Evolutionary conservation across 2,888 invertebrate species (phyloP), one percentile per base, ranked within the genome.

Genomic region (Mellilla xanthometata): DNA sequence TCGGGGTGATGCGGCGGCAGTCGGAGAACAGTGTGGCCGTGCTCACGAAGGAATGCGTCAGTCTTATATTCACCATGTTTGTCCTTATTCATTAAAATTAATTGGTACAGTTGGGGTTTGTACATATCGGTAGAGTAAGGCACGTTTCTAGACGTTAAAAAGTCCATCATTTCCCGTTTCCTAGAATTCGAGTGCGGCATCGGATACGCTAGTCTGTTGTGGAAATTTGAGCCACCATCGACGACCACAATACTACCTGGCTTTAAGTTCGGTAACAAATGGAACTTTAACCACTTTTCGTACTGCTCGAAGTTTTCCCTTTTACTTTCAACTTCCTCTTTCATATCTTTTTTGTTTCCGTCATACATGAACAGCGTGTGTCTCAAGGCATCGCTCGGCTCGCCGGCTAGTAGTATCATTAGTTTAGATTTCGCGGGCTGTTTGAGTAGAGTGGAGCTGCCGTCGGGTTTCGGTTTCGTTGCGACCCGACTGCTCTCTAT

Each of bases 151-250:
- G 57, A 56, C 15, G 62, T 58, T 28, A 68, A 46, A 42, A 61
- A 66, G 35, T 68, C 68, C 61, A 66, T 62, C 56, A 68, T 62
- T 26, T 68, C 66, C 27, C 61, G 62, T 38, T 60, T 65, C 44
- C 54, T 55, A 0, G 68, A 66, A 48, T 64, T 62, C 0, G 62
- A 63, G 36, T 68, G 62, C 0, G 68, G 68, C 8, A 52, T 52
- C 8, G 61, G 55, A 45, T 65, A 65, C 9, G 52, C 56, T 3
- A 66, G 30, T 27, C 66, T 50, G 43, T 62, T 65, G 50, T 66
- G 60, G 52, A 62, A 68, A 32, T 51, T 52, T 7, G 58, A 59
- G 1, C 61, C 68, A 0, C 60, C 58, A 11, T 68, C 68, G 3
- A 68, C 58, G 3, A 68, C 58, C 1, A 68, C 57, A n/a, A 68